Evolutionary conservation across 2,797 vertebrate genomes (phyloP), one percentile per base, ranked within the genome.

Genomic region (Parotocinclus haroldoi): DNA sequence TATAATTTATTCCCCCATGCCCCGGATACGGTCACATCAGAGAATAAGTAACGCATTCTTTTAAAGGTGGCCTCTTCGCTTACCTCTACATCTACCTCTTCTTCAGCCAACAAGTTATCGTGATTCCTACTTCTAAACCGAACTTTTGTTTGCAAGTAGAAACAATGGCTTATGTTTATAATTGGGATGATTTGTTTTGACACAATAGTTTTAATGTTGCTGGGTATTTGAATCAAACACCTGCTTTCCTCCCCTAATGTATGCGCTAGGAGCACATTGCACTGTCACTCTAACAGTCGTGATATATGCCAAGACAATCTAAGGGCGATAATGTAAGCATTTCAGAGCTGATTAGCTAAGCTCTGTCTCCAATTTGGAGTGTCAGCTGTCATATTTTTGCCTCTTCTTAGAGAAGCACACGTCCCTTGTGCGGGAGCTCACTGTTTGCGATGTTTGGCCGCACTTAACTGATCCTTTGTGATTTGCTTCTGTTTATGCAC

Each of bases 401-500:
- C 74, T 72, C 42, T 80, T 83, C 73, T 60, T 73, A 67, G 69
- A 56, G 53, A 78, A 63, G 36, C 76, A 77, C 78, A 49, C 74
- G 71, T 74, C 76, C 68, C 82, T 79, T 79, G 78, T 75, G 79
- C 84, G 80, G 76, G 80, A 84, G 80, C 82, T 80, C 81, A 83
- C 71, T 71, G 82, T 86, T 81, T 63, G 71, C 75, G 83, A 79
- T 68, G 79, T 86, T 89, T 83, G 84, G 85, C 85, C 83, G 74
- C 84, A 81, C 89, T 89, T 85, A 90, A 87, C 85, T 86, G 85
- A 87, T 90, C 83, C 88, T 82, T 86, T 82, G 76, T 83, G 86
- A 89, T 87, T 88, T 88, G 84, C 87, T 83, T 81, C 79, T 78
- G 85, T 84, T 88, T 86, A 84, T 86, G 88, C 88, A 87, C 86